Conservation (phyloP, 2,888 invertebrate species). For the Ennomos quercinarius region DNA sequence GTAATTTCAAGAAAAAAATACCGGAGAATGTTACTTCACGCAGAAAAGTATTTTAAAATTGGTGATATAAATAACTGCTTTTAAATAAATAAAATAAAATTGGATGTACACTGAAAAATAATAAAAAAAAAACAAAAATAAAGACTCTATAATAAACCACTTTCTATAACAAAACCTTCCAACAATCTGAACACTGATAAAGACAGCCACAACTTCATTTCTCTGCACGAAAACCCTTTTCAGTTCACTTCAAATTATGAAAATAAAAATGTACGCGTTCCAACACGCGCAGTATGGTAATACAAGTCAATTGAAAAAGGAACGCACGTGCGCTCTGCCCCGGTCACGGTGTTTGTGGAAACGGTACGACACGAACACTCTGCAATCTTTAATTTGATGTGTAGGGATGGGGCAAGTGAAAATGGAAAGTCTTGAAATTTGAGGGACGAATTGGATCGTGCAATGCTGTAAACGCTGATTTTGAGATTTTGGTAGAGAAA, state of each 20-base stretch:
- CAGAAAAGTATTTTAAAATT: too few species aligned
- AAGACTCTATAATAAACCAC: too few species aligned
- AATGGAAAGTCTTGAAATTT: conserved; percentile 5
- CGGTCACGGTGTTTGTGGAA: conserved; percentile 42
- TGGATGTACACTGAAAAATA: too few species aligned
- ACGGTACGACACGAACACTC: conserved; percentile 41
- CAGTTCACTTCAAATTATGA: conserved; percentile 8
- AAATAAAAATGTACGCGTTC: conserved; percentile 29
- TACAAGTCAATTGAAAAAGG: conserved; percentile 40
- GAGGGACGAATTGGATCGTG: not conserved
- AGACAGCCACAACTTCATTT: conserved; percentile 27
- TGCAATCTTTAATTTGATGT: conserved; percentile 41
- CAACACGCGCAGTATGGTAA: conserved; percentile 40
- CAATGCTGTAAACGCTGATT: too few species aligned
- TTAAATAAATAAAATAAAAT: too few species aligned
- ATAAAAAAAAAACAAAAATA: too few species aligned
- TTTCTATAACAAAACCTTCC: not conserved
- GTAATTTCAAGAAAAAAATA: too few species aligned
- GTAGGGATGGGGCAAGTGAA: conserved; percentile 26
- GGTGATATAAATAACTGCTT: too few species aligned
- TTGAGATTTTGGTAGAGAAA: too few species aligned
- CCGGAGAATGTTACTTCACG: too few species aligned
- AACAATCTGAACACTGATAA: conserved; percentile 17
- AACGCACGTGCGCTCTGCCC: conserved; percentile 41
- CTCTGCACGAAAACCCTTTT: conserved; percentile 4